Conservation (phyloP, 1,140 invertebrate species). For the Pogonus chalceus region DNA sequence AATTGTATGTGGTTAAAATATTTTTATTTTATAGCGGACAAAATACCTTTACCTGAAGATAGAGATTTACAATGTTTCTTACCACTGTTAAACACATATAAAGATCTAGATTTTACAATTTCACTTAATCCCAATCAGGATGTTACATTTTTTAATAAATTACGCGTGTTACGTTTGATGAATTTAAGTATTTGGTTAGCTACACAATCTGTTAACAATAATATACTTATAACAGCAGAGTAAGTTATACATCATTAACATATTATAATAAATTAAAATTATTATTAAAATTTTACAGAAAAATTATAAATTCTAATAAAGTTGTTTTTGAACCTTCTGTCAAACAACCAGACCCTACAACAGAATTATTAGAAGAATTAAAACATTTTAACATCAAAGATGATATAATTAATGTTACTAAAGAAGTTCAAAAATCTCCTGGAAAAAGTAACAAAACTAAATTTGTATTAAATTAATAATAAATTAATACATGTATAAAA, state of each 20-base stretch:
- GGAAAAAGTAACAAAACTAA: constrained; percentile 17
- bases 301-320: not conserved
- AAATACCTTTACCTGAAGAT: constrained; percentile 66
- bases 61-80: constrained; percentile 69
- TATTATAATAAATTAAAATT: not conserved
- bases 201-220: constrained; percentile 36
- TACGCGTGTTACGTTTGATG: constrained; percentile 38
- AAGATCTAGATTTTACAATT: constrained; percentile 43
- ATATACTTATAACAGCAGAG: constrained; percentile 31
- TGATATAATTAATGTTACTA: constrained; percentile 10
- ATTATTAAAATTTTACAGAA: no score
- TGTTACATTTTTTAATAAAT: constrained; percentile 21
- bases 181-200: constrained; percentile 40
- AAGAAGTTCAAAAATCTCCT: constrained; percentile 12
- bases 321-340: constrained; percentile 28
- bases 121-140: constrained; percentile 12
- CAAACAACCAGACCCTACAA: constrained; percentile 32
- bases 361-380: constrained; percentile 32
- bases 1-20: constrained; percentile 14
- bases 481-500: no score
- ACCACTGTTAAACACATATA: constrained; percentile 53
- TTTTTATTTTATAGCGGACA: constrained; percentile 44
- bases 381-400: constrained; percentile 28
- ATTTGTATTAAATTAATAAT: constrained; percentile 3
- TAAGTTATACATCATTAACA: constrained; percentile 13